Evolutionary conservation across 2,888 invertebrate genomes (phyloP).

Genomic region (Polylopha cassiicola): DNA sequence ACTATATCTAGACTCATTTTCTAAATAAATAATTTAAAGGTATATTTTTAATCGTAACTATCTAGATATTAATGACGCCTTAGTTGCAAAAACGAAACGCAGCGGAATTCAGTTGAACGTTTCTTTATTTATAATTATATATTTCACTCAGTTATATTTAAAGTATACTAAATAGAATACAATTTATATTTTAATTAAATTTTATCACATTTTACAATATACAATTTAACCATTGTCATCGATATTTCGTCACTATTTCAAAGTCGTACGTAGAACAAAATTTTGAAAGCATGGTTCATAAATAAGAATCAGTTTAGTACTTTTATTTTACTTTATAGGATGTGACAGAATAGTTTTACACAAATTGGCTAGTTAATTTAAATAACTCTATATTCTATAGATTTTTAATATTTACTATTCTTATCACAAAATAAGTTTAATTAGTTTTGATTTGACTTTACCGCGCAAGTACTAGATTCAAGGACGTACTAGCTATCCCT

Average conservation of each 20-base stretch:
- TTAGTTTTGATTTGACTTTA: conserved; percentile 61
- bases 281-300: conserved; percentile 34
- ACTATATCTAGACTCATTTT: too few relatives aligned
- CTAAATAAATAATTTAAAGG: too few relatives aligned
- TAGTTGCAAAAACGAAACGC: conserved; percentile 14
- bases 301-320: conserved; percentile 23
- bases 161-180: too few relatives aligned
- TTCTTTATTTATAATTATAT: too few relatives aligned
- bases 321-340: too few relatives aligned
- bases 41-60: too few relatives aligned
- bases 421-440: conserved; percentile 14
- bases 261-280: conserved; percentile 15
- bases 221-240: neutral
- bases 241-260: conserved; percentile 36
- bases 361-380: conserved; percentile 23
- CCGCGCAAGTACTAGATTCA: conserved; percentile 66
- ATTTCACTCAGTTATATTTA: too few relatives aligned
- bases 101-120: conserved; percentile 11
- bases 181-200: too few relatives aligned
- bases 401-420: conserved; percentile 3
- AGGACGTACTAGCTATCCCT: conserved; percentile 53
- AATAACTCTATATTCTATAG: conserved; percentile 5
- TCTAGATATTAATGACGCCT: too few relatives aligned
- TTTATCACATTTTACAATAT: too few relatives aligned
- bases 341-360: too few relatives aligned